These are phyloP conservation scores for Loripinus fragilis DNA, from an alignment of 2,888 invertebrate species.

Conservation along the genomic window DNA sequence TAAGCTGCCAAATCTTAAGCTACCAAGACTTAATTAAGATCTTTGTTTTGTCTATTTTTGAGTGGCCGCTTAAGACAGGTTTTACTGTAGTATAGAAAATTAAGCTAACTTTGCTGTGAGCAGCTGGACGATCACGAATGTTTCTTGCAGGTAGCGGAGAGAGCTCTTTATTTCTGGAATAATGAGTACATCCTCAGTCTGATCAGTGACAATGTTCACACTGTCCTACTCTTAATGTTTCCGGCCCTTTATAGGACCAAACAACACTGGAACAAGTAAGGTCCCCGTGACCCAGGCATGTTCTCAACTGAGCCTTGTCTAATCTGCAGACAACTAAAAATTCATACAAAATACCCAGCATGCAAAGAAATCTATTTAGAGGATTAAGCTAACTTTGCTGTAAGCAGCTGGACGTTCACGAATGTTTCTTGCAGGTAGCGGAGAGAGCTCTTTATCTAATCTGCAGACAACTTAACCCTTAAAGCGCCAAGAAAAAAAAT, in stretches of 20 bases:
- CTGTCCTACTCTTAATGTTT: conserved; percentile 99
- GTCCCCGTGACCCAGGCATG: conserved; percentile 8
- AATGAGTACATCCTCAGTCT: conserved; percentile 99
- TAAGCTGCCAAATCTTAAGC: no score
- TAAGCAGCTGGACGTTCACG: background rate
- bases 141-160: conserved; percentile 94
- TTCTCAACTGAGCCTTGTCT: background rate
- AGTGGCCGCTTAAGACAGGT: no score
- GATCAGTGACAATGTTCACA: conserved; percentile 99
- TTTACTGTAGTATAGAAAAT: no score
- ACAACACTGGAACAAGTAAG: conserved; percentile 99
- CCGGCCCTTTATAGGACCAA: conserved; percentile 99
- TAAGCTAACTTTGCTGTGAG: background rate
- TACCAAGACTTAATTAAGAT: no score
- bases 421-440: conserved; percentile 91
- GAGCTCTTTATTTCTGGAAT: conserved; percentile 99
- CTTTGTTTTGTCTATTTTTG: no score
- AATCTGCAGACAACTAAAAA: no score
- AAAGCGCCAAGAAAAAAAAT: no score
- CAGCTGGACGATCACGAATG: background rate
- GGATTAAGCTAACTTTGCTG: no score
- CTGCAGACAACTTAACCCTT: no score
- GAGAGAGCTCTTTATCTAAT: conserved; percentile 99
- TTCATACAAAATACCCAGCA: no score
- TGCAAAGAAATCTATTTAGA: no score